Evolutionary conservation across 2,888 invertebrate species (phyloP).

Genomic region (Eremobia ochroleuca): DNA sequence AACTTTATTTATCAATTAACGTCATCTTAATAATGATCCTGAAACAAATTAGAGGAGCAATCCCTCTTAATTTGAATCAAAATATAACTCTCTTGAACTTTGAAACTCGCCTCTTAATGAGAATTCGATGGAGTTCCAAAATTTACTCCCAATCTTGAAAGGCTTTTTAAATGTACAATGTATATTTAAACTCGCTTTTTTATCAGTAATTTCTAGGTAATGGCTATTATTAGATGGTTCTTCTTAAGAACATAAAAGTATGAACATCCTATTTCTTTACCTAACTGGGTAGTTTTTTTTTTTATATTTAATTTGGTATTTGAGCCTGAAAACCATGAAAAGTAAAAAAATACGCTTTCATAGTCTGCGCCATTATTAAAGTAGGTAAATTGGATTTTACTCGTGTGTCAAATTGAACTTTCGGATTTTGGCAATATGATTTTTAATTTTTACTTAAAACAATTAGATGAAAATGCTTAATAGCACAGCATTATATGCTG

Average conservation of each 20-base stretch:
- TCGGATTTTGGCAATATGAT: too few species aligned
- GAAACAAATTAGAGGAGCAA: constrained; percentile 39
- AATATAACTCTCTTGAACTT: constrained; percentile 52
- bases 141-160: constrained; percentile 46
- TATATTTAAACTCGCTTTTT: background rate
- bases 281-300: too few species aligned
- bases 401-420: background rate
- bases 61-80: constrained; percentile 46
- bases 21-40: constrained; percentile 18
- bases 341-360: background rate
- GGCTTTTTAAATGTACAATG: constrained; percentile 19
- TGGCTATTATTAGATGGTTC: background rate
- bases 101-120: constrained; percentile 54
- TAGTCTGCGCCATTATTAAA: background rate
- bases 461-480: background rate
- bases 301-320: background rate
- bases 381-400: background rate
- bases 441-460: background rate
- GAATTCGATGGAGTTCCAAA: constrained; percentile 60
- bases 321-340: background rate
- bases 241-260: background rate
- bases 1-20: constrained; percentile 17
- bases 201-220: background rate
- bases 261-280: background rate
- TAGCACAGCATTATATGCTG: background rate